Percentiles rank a stretch among this genome's conserved stretches.
Conservation (phyloP, 2,888 invertebrate genomes). For the Saturnia pavonia region DNA sequence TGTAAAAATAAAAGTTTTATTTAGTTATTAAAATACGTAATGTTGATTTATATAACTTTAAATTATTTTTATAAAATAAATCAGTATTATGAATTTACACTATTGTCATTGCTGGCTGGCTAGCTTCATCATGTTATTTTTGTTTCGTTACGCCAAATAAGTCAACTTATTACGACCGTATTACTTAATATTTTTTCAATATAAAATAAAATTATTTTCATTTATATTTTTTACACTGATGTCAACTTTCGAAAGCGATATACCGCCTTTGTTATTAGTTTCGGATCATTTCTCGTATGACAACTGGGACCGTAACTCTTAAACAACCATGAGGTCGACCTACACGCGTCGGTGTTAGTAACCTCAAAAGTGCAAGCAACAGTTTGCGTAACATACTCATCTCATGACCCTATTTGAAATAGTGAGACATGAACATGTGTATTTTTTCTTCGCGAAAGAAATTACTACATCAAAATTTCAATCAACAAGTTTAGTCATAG, state of each 20-base stretch:
- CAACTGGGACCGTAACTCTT: conserved; percentile 10
- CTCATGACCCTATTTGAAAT: conserved; percentile 37
- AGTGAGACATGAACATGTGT: conserved; percentile 34
- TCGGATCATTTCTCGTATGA: conserved; percentile 7
- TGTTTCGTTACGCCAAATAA: no score
- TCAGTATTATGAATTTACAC: no score
- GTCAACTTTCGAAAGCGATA: background rate
- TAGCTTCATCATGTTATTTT: no score
- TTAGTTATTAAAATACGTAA: no score
- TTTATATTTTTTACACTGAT: background rate
- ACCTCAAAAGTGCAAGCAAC: conserved; percentile 45
- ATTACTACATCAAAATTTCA: background rate
- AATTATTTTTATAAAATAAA: no score
- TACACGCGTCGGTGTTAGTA: conserved; percentile 49
- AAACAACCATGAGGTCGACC: conserved; percentile 20
- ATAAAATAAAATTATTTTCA: background rate
- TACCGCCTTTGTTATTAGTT: background rate
- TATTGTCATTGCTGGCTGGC: no score
- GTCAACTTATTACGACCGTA: no score
- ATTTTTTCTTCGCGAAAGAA: background rate
- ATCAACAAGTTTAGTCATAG: no score
- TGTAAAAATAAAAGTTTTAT: no score
- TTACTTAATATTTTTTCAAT: no score
- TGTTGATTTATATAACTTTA: no score
- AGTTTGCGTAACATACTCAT: conserved; percentile 56